phyloP scores from a whole-genome alignment of 1,140 invertebrate species.

The Tachypleus tridentatus region DNA sequence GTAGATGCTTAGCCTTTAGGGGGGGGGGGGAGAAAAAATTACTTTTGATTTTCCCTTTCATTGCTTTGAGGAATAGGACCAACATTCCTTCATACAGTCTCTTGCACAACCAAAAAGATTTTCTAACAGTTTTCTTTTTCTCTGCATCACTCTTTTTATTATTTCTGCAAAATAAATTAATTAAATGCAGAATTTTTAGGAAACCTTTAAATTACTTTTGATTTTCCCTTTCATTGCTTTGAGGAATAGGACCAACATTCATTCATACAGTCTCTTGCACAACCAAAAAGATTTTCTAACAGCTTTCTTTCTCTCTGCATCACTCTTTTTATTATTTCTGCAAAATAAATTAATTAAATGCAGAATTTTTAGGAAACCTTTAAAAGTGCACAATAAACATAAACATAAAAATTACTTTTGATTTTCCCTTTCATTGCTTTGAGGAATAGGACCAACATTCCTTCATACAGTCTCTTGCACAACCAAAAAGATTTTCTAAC shows the following conservation, averaged over 20 bases:
- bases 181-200: not conserved
- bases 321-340: conserved; percentile 35
- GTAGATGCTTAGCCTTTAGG: no score
- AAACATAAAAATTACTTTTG: no score
- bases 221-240: no score
- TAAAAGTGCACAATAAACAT: no score
- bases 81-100: conserved; percentile 70
- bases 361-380: not conserved
- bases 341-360: not conserved
- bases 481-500: conserved; percentile 63
- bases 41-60: no score
- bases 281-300: conserved; percentile 63
- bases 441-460: no score
- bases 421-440: no score
- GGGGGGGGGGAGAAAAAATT: no score
- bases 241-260: no score
- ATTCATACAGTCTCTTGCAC: conserved; percentile 62
- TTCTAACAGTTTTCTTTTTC: conserved; percentile 43
- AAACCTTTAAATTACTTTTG: no score
- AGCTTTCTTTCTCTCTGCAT: conserved; percentile 33
- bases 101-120: conserved; percentile 69
- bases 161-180: conserved; percentile 33
- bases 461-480: conserved; percentile 62
- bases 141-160: conserved; percentile 27
- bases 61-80: conserved; percentile 37